Percentiles rank a stretch among this genome's conserved stretches.
Conservation (phyloP, 2,888 invertebrate genomes). For the Thera britannica region DNA sequence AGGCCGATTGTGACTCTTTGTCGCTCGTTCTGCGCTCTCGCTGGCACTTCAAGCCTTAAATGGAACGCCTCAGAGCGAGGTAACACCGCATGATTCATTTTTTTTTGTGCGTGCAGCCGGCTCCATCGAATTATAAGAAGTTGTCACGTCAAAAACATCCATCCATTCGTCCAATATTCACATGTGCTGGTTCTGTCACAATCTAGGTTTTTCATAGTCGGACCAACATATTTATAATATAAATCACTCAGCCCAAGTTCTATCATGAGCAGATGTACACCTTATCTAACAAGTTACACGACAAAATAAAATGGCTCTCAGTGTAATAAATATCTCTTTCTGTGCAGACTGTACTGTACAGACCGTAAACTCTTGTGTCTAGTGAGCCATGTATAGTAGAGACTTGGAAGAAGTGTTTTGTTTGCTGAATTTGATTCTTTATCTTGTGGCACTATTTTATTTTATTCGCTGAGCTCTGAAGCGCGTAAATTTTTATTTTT, state of each 20-base stretch:
- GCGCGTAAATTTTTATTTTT: too few relatives aligned
- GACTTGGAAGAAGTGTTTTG: slow-evolving; percentile 17
- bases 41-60: too few relatives aligned
- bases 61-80: too few relatives aligned
- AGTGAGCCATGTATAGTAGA: slow-evolving; percentile 21
- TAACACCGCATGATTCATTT: too few relatives aligned
- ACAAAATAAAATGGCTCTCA: slow-evolving; percentile 4
- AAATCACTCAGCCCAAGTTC: background rate
- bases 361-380: slow-evolving; percentile 22
- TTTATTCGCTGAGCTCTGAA: background rate
- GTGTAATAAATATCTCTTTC: slow-evolving; percentile 16
- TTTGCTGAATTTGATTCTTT: slow-evolving; percentile 27
- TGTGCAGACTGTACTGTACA: slow-evolving; percentile 21
- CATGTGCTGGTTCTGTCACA: too few relatives aligned
- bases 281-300: slow-evolving; percentile 4
- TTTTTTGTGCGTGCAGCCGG: too few relatives aligned
- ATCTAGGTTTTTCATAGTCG: too few relatives aligned
- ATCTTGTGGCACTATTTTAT: slow-evolving; percentile 8
- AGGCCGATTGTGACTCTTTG: too few relatives aligned
- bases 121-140: too few relatives aligned
- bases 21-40: too few relatives aligned
- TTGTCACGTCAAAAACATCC: too few relatives aligned
- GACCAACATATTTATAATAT: background rate
- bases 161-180: too few relatives aligned
- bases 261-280: slow-evolving; percentile 3